These are phyloP conservation scores for Amblyornis subalaris DNA, from an alignment of 2,113 vertebrate genomes.

Conservation along the genomic window DNA sequence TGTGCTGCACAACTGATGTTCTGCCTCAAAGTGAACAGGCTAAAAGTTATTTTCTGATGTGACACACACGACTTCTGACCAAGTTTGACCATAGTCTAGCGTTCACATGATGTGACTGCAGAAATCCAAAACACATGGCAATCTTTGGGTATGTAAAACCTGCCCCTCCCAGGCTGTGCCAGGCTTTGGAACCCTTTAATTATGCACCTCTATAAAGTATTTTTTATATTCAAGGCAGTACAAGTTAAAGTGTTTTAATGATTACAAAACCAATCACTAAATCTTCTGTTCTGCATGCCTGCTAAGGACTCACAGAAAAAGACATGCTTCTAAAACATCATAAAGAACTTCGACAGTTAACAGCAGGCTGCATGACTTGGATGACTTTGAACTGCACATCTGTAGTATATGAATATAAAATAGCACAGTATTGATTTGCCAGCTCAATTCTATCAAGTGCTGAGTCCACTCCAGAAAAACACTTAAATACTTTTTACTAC, in stretches of 20 bases:
- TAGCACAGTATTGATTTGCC: background rate
- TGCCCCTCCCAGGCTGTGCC: background rate
- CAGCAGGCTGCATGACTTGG: background rate
- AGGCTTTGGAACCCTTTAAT: background rate
- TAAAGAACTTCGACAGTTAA: background rate
- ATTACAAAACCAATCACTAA: background rate
- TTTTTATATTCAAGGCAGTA: background rate
- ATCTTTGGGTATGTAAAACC: background rate
- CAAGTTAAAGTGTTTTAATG: background rate
- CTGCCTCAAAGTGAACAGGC: background rate
- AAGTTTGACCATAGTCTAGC: background rate
- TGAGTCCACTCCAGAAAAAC: slow-evolving; percentile 36
- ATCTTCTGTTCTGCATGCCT: background rate
- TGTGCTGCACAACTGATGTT: background rate
- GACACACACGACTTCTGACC: background rate
- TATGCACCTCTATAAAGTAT: background rate
- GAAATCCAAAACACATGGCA: background rate
- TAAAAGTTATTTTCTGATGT: background rate
- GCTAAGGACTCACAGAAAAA: background rate
- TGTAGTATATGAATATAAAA: background rate
- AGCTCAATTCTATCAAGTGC: background rate
- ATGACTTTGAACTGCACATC: slow-evolving; percentile 13
- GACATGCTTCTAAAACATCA: background rate
- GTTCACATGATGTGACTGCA: background rate
- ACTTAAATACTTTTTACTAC: background rate